phyloP scores from a whole-genome alignment of 2,797 vertebrate genomes.

The Sebastes matsubarae region DNA sequence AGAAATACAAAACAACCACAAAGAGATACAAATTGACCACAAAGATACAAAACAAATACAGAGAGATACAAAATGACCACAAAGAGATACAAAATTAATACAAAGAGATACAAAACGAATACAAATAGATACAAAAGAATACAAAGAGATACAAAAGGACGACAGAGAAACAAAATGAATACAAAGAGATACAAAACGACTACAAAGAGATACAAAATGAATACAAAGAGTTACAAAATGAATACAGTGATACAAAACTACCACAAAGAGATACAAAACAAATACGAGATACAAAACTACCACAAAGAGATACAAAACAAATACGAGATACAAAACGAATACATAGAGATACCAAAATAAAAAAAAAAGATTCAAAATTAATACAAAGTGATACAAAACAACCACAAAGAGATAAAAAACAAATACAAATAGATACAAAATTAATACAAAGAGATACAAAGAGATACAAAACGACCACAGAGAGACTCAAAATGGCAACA shows the following conservation, averaged over 20 bases:
- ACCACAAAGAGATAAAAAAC: too few species aligned
- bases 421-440: too few species aligned
- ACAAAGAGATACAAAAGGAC: neutral
- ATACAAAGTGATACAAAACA: too few species aligned
- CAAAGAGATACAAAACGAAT: neutral
- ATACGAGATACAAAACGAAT: too few species aligned
- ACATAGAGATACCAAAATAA: too few species aligned
- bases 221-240: neutral
- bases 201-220: neutral
- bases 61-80: neutral
- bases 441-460: too few species aligned
- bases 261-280: neutral
- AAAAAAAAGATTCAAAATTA: too few species aligned
- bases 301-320: too few species aligned
- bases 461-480: too few species aligned
- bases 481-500: too few species aligned
- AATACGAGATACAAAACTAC: too few species aligned
- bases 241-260: neutral
- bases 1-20: neutral
- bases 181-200: neutral
- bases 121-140: neutral
- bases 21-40: neutral
- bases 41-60: neutral
- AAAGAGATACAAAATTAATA: neutral
- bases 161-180: neutral